Conservation (phyloP, 2,888 invertebrate genomes). For the Drosophila picticornis region DNA sequence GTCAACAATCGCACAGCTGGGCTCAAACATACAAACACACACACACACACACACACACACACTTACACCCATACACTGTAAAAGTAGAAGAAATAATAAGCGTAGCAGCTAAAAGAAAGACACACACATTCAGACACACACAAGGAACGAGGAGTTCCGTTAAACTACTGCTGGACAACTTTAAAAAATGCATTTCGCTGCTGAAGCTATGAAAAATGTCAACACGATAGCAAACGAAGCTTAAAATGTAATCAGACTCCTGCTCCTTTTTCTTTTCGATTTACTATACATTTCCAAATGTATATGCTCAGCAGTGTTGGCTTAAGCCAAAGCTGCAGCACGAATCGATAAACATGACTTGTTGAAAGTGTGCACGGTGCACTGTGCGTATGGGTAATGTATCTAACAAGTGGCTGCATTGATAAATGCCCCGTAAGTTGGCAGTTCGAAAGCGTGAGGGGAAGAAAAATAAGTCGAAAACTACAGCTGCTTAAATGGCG, state of each 20-base stretch:
- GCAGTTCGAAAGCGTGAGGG: conserved; percentile 8
- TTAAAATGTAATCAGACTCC: conserved; percentile 57
- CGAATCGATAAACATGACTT: conserved; percentile 63
- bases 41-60: conserved; percentile 31
- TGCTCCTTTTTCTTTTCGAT: conserved; percentile 23
- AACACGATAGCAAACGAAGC: conserved; percentile 45
- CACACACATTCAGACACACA: conserved; percentile 17
- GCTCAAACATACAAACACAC: conserved; percentile 42
- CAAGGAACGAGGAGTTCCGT: conserved; percentile 13
- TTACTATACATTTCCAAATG: conserved; percentile 41
- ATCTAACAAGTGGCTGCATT: conserved; percentile 61
- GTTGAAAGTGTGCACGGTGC: conserved; percentile 40
- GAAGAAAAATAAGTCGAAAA: background rate
- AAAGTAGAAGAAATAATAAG: conserved; percentile 59
- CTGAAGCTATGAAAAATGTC: conserved; percentile 49
- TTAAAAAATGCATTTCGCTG: conserved; percentile 44
- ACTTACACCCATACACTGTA: conserved; percentile 21
- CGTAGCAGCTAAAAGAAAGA: conserved; percentile 53
- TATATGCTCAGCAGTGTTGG: conserved; percentile 44
- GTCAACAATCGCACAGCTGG: conserved; percentile 78
- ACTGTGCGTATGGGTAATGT: conserved; percentile 68
- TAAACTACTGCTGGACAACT: conserved; percentile 42
- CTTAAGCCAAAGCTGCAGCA: conserved; percentile 32
- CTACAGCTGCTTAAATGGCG: conserved; percentile 20
- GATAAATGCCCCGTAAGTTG: conserved; percentile 28